These are phyloP conservation scores for Paracanthobrama guichenoti DNA, from an alignment of 2,113 vertebrate species.

Conservation along the genomic window DNA sequence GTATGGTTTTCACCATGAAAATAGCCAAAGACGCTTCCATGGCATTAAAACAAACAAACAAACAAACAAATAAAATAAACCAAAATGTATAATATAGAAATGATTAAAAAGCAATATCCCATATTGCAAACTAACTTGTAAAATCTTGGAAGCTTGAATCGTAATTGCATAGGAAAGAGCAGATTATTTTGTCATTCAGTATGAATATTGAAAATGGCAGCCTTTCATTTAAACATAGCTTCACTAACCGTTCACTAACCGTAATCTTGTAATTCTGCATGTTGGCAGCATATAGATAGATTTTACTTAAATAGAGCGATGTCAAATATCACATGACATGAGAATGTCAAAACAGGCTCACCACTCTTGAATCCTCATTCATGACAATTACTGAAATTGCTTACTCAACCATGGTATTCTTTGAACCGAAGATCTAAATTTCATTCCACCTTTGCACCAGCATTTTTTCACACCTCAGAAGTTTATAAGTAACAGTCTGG, in stretches of 20 bases:
- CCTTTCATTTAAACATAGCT: not conserved
- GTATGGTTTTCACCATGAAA: not conserved
- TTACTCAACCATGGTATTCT: not conserved
- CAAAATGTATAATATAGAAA: not conserved
- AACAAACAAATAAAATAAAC: not conserved
- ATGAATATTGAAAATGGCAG: not conserved
- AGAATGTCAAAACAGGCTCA: constrained; percentile 5
- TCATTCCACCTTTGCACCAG: not conserved
- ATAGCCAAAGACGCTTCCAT: not conserved
- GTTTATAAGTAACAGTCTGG: not conserved
- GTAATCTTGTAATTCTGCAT: not conserved
- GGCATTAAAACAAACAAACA: not conserved
- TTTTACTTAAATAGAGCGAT: constrained; percentile 23
- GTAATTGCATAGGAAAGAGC: not conserved
- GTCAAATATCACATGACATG: not conserved
- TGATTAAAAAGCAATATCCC: not conserved
- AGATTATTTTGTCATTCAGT: not conserved
- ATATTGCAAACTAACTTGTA: not conserved
- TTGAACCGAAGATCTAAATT: not conserved
- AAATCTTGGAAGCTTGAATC: not conserved
- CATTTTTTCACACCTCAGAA: not conserved
- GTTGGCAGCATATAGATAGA: constrained; percentile 17
- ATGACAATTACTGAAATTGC: constrained; percentile 10
- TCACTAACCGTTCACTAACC: not conserved
- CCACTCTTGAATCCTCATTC: not conserved